Base-by-base conservation (phyloP, 2,113 vertebrate genomes). In the Rhabdornis inornatus region DNA sequence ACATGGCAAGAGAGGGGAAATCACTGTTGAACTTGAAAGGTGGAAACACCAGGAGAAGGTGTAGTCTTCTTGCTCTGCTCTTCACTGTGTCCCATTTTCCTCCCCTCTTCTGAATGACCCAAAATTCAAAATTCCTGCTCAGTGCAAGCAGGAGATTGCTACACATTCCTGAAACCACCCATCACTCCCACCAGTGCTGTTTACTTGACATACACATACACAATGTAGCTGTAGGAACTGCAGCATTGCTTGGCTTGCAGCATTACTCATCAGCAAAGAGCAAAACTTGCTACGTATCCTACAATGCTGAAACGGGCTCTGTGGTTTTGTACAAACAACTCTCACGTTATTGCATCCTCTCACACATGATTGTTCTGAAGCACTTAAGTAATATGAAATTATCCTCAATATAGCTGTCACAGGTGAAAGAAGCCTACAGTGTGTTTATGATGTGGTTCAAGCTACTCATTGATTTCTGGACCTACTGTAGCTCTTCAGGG, bases 161-260 rank as follows among this genome's bases (percentile, higher is more conserved):
- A 14, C 47, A 72, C 21, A 16, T 82, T 84, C 64, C 81, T 95
- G 50, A 86, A 87, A 83, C 60, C 22, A 69, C 82, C 92, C 74
- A 83, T 95, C 68, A 59, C 53, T 74, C 61, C 69, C 89, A 87
- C 47, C 85, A 56, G 85, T 89, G 61, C 53, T 9, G 14, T 94
- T 98, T 96, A n/a, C 83, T 95, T 96, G 92, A 72, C 68, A 70
- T 19, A 44, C 64, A 44, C 33, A 19, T 80, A 89, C 60, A 92
- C 40, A 93, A 57, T 65, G 74, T 74, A 95, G 77, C 89, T 89
- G 70, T 75, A 91, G 70, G 95, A 65, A 33, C 23, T 92, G 83
- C 95, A 96, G 95, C 84, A 96, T 96, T 95, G 87, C 91, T 96
- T 89, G 94, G 78, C 93, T 96, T 95, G 75, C 96, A 95, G 82